A percentile compares a stretch with the other conserved stretches of the same genome.
phyloP scores from a whole-genome alignment of 2,113 vertebrate species.

The Microcebus jonahi region DNA sequence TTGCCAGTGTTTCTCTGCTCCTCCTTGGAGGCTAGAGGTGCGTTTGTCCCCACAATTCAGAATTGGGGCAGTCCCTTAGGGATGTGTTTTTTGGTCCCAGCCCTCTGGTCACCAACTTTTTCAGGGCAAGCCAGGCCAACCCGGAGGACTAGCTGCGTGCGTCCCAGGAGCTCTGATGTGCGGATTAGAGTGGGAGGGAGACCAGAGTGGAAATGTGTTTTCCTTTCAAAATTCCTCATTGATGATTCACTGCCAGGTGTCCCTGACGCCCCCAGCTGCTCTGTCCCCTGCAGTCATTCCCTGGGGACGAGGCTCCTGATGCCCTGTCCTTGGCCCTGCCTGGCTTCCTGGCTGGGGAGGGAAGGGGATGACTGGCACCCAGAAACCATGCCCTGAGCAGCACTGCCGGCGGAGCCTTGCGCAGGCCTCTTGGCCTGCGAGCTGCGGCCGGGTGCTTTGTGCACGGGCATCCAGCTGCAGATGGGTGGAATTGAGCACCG shows the following conservation, averaged over 20 bases:
- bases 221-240: conserved; percentile 35
- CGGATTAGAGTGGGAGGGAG: not conserved
- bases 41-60: not conserved
- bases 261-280: not conserved
- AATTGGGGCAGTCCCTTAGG: not conserved
- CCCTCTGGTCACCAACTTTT: not conserved
- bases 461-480: not conserved
- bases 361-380: not conserved
- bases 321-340: not conserved
- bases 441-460: not conserved
- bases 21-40: not conserved
- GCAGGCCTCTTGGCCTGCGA: rapidly evolving
- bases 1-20: not conserved
- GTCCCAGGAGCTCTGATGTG: not conserved
- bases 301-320: not conserved
- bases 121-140: not conserved
- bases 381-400: not conserved
- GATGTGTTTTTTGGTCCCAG: not conserved
- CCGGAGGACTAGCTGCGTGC: not conserved
- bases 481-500: not conserved
- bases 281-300: not conserved
- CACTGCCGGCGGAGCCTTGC: not conserved
- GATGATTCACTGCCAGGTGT: conserved; percentile 42
- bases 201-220: not conserved
- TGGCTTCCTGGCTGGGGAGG: not conserved